These are phyloP conservation scores for Labroides dimidiatus DNA, from an alignment of 2,797 vertebrate species.

Conservation along the genomic window DNA sequence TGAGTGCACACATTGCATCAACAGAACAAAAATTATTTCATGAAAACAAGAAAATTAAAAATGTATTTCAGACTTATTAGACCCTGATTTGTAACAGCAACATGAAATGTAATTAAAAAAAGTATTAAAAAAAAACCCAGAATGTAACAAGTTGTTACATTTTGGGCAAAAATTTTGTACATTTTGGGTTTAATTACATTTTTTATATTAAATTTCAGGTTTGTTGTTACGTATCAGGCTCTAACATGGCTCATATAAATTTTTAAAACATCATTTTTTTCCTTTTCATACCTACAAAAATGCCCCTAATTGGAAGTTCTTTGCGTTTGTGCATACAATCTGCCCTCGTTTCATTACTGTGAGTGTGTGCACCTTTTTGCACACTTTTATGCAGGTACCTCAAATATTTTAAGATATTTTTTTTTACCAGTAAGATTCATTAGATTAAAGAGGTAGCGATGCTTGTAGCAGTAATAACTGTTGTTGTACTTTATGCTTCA, in stretches of 20 bases:
- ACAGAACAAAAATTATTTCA: conserved; percentile 16
- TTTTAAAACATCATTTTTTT: background rate
- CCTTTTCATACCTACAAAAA: conserved; percentile 4
- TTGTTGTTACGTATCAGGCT: too few relatives aligned
- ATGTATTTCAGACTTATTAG: too few relatives aligned
- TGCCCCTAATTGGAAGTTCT: conserved; percentile 15
- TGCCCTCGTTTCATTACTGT: conserved; percentile 24
- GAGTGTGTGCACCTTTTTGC: background rate
- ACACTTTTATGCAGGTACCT: background rate
- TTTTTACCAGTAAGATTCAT: background rate
- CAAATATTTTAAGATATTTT: conserved; percentile 15
- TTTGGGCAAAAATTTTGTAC: too few relatives aligned
- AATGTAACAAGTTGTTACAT: too few relatives aligned
- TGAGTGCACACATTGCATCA: conserved; percentile 17
- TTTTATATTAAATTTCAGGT: too few relatives aligned
- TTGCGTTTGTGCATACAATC: conserved; percentile 11
- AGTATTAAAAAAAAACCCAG: too few relatives aligned
- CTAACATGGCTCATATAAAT: conserved; percentile 6
- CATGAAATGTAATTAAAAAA: too few relatives aligned
- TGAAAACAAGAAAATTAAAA: too few relatives aligned
- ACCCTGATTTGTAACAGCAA: too few relatives aligned
- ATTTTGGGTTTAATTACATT: too few relatives aligned
- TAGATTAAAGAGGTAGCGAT: conserved; percentile 9
- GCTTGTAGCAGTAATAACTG: background rate
- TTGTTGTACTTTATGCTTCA: background rate